Conservation (phyloP, 2,888 invertebrate genomes). For the Mycogona germanica region DNA sequence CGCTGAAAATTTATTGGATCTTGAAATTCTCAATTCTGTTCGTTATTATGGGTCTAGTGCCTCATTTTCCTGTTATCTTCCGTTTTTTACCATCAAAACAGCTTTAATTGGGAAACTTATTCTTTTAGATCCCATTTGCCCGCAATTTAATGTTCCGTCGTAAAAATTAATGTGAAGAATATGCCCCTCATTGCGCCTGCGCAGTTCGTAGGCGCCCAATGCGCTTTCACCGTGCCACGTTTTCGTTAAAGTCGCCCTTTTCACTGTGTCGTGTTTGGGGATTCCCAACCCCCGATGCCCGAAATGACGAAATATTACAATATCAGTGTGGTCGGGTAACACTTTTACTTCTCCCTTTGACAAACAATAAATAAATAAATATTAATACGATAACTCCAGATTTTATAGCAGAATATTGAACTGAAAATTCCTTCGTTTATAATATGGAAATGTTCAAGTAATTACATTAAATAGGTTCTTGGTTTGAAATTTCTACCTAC, state of each 20-base stretch:
- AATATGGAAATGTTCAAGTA: no score
- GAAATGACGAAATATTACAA: no score
- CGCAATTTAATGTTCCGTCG: slow-evolving; percentile 14
- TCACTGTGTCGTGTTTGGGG: no score
- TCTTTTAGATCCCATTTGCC: slow-evolving; percentile 17
- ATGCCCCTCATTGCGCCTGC: slow-evolving; percentile 12
- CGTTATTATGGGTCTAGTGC: slow-evolving; percentile 10
- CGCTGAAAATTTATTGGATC: slow-evolving; percentile 13
- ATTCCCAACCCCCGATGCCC: no score
- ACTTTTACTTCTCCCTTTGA: no score
- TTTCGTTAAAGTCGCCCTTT: not conserved
- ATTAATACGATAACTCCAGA: no score
- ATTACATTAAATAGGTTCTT: no score
- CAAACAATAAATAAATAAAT: no score
- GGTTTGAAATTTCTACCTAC: no score
- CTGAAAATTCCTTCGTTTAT: no score
- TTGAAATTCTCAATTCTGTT: slow-evolving; percentile 15
- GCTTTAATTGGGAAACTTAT: slow-evolving; percentile 18
- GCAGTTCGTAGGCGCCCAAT: slow-evolving; percentile 1
- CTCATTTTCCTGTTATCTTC: slow-evolving; percentile 15
- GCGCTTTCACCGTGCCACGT: not conserved
- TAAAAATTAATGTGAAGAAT: slow-evolving; percentile 17
- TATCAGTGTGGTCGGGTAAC: no score
- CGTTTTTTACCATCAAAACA: slow-evolving; percentile 18
- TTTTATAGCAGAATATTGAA: no score